Base-by-base conservation (phyloP, 2,888 invertebrate species). In the Dryocosmus kuriphilus region DNA sequence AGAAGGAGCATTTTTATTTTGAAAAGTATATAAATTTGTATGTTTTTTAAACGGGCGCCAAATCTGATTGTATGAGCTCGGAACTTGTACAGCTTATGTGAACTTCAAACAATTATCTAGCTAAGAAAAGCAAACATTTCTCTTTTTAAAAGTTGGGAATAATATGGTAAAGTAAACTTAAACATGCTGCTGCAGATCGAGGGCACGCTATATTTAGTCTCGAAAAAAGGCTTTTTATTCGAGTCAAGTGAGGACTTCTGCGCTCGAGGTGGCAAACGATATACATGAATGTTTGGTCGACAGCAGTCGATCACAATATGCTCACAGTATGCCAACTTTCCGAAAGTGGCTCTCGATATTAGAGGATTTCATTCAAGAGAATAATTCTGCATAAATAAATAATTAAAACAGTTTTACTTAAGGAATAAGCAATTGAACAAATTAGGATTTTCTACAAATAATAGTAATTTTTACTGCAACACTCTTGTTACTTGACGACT, bases 141-240 rank as follows among this genome's bases (percentile, higher is more conserved):
- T 65, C 41, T 41, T 38, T 41, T 27, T 22, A 24, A 65, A 62
- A 65, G 16, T 35, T 35, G 22, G 38, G 16, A 65, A 65, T 65
- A 67, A 67, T 46, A 67, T 46, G 67, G 30, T 46, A 41, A 67
- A 46, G 67, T 46, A n/a, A 67, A 67, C n/a, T 9, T 24, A 67
- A 57, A 57, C 57, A 22, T 24, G 57, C 24, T 57, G 57, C 57
- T 57, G 19, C 41, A 46, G 46, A 67, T 67, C 27, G 46, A 67
- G 67, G 46, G 19, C 67, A 67, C 1, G 24, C 46, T 67, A 67
- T 67, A 67, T 67, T 46, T 67, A 67, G 67, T 67, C 19, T 30
- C n/a, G 46, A 67, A 67, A 67, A 67, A 67, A 67, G 67, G 7
- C 27, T 51, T 67, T 67, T 46, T 67, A 67, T 67, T 46, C 19